Evolutionary conservation across 2,797 vertebrate species (phyloP).

Genomic region (Acanthiza pusilla): DNA sequence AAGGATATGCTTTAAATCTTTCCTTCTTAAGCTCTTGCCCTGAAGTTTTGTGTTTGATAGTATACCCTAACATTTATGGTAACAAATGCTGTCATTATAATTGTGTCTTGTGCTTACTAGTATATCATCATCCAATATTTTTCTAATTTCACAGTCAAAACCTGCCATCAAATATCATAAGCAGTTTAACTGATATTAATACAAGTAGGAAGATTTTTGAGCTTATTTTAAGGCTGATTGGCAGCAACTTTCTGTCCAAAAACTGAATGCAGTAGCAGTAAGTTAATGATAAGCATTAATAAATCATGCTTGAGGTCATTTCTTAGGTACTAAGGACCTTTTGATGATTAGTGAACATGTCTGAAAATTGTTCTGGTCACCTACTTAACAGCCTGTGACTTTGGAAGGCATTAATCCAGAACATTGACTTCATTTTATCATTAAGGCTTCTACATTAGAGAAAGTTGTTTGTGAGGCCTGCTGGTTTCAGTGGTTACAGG

Average conservation of each 20-base stretch:
- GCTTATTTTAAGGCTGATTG: conserved; percentile 47
- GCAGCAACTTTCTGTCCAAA: conserved; percentile 14
- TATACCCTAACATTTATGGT: neutral
- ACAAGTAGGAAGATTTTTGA: neutral
- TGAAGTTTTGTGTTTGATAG: neutral
- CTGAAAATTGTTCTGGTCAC: conserved; percentile 36
- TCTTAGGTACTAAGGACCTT: conserved; percentile 29
- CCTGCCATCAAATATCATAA: conserved; percentile 2
- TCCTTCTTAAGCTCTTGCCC: neutral
- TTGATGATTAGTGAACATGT: conserved; percentile 16
- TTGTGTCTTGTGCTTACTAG: neutral
- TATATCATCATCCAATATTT: neutral
- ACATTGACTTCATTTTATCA: conserved; percentile 21
- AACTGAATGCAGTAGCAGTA: neutral
- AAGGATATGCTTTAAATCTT: neutral
- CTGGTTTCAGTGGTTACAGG: neutral
- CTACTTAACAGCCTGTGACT: conserved; percentile 28
- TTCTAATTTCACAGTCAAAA: conserved; percentile 9
- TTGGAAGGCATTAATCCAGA: conserved; percentile 40
- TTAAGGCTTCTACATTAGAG: neutral
- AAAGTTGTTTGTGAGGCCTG: neutral
- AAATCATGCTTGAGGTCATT: conserved; percentile 10
- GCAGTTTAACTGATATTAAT: conserved; percentile 22
- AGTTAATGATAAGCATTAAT: conserved; percentile 45
- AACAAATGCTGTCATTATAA: neutral